Percentiles rank a stretch among this genome's conserved stretches.
Evolutionary conservation across 2,113 vertebrate genomes (phyloP).

Genomic region (Cariama cristata): DNA sequence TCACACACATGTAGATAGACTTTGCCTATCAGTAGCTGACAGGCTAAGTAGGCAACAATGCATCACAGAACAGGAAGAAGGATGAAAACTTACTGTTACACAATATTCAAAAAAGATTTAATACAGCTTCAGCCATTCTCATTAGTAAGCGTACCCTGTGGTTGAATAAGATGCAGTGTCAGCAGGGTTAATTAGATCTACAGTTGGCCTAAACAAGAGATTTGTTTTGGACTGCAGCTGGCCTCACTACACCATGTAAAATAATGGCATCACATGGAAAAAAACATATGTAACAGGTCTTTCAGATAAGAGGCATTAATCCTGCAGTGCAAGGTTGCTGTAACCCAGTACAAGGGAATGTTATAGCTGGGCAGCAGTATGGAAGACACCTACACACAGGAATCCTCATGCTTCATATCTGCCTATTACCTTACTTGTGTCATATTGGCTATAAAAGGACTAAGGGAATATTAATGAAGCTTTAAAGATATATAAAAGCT

Average conservation of each 20-base stretch:
- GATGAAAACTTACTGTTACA: neutral
- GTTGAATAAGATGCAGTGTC: neutral
- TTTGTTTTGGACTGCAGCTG: neutral
- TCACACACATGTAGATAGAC: neutral
- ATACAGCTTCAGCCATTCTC: neutral
- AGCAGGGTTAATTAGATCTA: neutral
- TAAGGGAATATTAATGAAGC: neutral
- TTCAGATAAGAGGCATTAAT: neutral
- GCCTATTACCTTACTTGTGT: neutral
- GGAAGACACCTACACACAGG: neutral
- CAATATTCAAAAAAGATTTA: neutral
- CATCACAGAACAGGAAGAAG: neutral
- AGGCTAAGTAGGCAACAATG: neutral
- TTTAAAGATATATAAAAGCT: neutral
- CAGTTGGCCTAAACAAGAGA: neutral
- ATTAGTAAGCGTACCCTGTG: neutral
- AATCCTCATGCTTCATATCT: neutral
- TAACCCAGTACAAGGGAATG: neutral
- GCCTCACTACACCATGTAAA: neutral
- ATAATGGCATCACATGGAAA: neutral
- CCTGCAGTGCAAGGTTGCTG: neutral
- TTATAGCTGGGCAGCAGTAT: neutral
- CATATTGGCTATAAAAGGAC: neutral
- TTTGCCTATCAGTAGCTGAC: neutral
- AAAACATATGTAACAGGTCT: neutral